Conservation (phyloP, 2,113 vertebrate species). For the Cichladusa arquata region DNA sequence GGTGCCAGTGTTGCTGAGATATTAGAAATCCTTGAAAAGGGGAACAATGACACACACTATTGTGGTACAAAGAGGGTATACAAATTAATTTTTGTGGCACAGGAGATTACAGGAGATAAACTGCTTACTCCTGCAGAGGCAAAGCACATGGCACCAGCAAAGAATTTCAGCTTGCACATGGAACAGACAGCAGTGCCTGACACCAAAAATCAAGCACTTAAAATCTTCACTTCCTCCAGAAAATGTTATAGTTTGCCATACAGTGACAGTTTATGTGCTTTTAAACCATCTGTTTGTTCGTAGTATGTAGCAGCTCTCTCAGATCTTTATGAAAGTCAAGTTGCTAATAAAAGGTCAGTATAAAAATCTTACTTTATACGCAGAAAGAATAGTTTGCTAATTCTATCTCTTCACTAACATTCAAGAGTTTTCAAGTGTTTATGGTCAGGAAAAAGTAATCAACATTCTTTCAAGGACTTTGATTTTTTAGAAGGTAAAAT, state of each 20-base stretch:
- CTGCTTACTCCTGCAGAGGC: conserved; percentile 39
- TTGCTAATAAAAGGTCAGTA: conserved; percentile 1
- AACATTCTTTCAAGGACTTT: background rate
- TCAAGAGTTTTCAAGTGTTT: background rate
- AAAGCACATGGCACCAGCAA: background rate
- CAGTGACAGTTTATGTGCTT: background rate
- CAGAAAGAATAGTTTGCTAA: background rate
- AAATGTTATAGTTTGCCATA: background rate
- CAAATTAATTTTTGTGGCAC: background rate
- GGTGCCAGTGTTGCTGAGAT: background rate
- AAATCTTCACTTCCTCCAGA: conserved; percentile 1
- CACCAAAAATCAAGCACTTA: background rate
- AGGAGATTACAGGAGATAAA: conserved; percentile 48
- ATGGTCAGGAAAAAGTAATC: background rate
- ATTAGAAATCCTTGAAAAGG: background rate
- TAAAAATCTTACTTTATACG: background rate
- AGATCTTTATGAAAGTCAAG: background rate
- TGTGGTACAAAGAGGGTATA: conserved; percentile 28
- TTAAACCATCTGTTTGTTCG: background rate
- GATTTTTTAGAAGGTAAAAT: background rate
- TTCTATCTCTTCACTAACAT: background rate
- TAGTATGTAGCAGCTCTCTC: background rate
- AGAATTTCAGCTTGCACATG: background rate
- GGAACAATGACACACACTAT: background rate
- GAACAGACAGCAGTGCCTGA: background rate